These are phyloP conservation scores for Trichogramma evanescens DNA, from an alignment of 2,888 invertebrate species.

Conservation along the genomic window DNA sequence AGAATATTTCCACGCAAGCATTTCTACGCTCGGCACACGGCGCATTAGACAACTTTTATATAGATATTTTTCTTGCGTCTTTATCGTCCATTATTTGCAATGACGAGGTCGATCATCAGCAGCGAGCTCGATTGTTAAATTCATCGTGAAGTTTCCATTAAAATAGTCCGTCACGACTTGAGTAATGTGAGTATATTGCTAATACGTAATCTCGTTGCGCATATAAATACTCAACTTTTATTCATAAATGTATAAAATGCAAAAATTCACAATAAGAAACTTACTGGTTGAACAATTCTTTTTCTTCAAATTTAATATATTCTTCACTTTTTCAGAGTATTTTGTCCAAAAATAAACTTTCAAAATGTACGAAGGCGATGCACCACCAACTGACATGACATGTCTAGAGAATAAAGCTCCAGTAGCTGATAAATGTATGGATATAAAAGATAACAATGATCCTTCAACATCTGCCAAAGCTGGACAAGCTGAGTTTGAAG, in stretches of 20 bases:
- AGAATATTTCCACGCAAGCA: no score
- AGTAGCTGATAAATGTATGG: conserved; percentile 15
- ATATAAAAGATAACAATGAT: conserved; percentile 16
- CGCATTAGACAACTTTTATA: no score
- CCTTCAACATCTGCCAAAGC: not conserved
- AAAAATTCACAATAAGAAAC: not conserved
- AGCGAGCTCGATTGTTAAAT: not conserved
- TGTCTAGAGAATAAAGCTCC: not conserved
- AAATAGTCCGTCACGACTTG: not conserved
- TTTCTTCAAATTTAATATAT: not conserved
- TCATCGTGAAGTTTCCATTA: not conserved
- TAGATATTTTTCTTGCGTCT: no score
- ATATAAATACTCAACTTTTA: no score
- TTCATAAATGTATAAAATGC: no score
- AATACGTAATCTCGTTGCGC: no score
- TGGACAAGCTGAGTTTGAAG: conserved; percentile 21
- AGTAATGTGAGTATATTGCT: not conserved
- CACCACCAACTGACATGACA: no score
- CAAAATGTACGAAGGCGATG: not conserved
- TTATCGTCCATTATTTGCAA: no score
- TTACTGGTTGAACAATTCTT: not conserved
- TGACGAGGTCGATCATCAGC: not conserved
- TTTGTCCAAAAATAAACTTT: not conserved
- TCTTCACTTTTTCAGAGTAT: not conserved
- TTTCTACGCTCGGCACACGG: no score